Evolutionary conservation across 2,888 invertebrate species (phyloP), one percentile per base, ranked within the genome.

Genomic region (Punctoribates punctum): DNA sequence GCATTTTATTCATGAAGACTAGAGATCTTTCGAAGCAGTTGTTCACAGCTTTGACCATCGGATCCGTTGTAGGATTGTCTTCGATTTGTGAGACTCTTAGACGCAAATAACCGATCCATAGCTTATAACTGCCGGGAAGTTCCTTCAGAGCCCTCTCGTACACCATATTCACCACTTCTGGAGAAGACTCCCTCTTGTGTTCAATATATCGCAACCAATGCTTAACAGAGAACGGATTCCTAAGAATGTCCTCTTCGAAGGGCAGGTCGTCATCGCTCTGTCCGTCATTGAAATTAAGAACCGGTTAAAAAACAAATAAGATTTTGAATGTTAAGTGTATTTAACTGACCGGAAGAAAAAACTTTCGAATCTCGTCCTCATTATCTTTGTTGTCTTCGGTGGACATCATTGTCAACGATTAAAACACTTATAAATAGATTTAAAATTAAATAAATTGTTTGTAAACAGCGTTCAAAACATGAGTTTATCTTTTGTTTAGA

Each of bases 1-100:
- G 99, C 99, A 99, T 99, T 89, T 99, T 99, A 83, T 99, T 96
- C 96, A 99, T 97, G 82, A 97, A 98, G 0, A 98, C 97, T 20
- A 99, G 86, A 3, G 96, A 90, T 78, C 99, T 87, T 85, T 99
- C 99, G 85, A 96, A 98, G 11, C 94, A 93, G 85, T 96, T 96
- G 83, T 96, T 97, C 0, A 96, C 92, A 86, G 95, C 92, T 83
- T 96, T 95, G 85, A 90, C 96, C 74, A 89, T 88, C 0, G 92
- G 89, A 84, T 98, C 96, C 46, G 89, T 91, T 65, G 95, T 90
- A 82, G 91, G 91, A 76, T 89, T 88, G 0, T 90, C 91, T 82
- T 83, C 82, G 17, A 95, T 89, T 84, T 97, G 96, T 81, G 88
- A 88, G 79, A 95, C 87, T 78, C 97, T 87, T 73, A 94, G 86